Percentiles rank a stretch among this genome's conserved stretches.
These are phyloP conservation scores for Stegana nigrithorax DNA, from an alignment of 2,888 invertebrate genomes.

Conservation along the genomic window DNA sequence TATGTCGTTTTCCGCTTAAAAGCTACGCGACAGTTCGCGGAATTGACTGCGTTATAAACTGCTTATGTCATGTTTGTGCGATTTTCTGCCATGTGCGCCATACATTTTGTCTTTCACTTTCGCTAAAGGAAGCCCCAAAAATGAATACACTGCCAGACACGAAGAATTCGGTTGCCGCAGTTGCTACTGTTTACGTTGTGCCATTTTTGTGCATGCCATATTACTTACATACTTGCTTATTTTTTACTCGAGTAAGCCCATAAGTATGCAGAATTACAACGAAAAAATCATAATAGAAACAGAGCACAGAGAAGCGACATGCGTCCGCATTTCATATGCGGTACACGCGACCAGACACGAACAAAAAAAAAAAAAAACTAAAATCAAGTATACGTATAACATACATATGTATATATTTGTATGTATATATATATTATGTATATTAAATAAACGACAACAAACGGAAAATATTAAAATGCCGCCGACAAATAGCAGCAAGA, in stretches of 20 bases:
- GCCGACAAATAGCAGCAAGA: too few species aligned
- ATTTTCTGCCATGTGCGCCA: too few species aligned
- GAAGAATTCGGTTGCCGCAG: background rate
- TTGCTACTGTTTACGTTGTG: background rate
- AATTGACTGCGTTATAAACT: too few species aligned
- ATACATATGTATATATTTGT: too few species aligned
- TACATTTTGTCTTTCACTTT: constrained; percentile 1
- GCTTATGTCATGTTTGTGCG: too few species aligned
- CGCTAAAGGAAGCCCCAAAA: constrained; percentile 1
- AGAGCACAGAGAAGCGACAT: constrained; percentile 1
- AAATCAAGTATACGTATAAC: too few species aligned
- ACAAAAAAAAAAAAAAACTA: constrained; percentile 31
- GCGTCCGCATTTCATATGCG: background rate
- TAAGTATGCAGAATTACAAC: constrained; percentile 2
- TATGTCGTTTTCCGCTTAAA: too few species aligned
- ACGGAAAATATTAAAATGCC: constrained; percentile 21
- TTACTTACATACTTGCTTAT: background rate
- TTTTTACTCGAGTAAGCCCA: constrained; percentile 15
- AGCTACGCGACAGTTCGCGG: constrained; percentile 32
- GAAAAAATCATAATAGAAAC: background rate
- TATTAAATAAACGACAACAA: too few species aligned
- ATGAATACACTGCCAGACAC: background rate
- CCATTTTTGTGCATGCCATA: background rate
- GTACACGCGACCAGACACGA: constrained; percentile 22
- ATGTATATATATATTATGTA: too few species aligned